A percentile compares a stretch with the other conserved stretches of the same genome.
These are phyloP conservation scores for Mnemiopsis leidyi DNA, from an alignment of 37 sponge, comb jelly and placozoan genomes.

Conservation along the genomic window DNA sequence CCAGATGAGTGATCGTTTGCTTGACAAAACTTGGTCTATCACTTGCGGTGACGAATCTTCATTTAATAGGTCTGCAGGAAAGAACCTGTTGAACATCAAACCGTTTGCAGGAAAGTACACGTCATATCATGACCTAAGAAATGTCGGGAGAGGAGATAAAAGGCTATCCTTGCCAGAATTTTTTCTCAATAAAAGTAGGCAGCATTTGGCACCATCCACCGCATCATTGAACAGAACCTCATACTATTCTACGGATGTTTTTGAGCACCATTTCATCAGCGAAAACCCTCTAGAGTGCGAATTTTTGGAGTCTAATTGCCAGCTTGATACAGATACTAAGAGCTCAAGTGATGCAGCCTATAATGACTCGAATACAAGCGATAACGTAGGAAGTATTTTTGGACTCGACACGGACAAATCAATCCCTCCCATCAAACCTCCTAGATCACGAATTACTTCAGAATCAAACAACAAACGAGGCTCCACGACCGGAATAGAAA, in stretches of 20 bases:
- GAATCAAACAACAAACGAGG: background rate
- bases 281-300: background rate
- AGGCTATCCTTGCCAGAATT: background rate
- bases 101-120: background rate
- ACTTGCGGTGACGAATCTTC: background rate
- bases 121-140: background rate
- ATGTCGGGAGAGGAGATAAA: background rate
- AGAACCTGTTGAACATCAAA: background rate
- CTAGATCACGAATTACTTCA: background rate
- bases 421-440: background rate
- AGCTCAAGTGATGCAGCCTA: background rate
- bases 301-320: background rate
- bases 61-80: background rate
- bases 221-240: background rate
- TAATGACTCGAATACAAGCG: background rate
- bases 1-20: background rate
- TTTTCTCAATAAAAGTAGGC: background rate
- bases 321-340: background rate
- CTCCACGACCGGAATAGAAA: background rate
- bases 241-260: background rate
- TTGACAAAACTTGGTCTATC: background rate
- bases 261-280: background rate
- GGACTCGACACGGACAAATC: background rate
- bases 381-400: background rate
- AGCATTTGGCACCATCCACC: background rate